Evolutionary conservation across 2,797 vertebrate genomes (phyloP).

Genomic region (Periophthalmus magnuspinnatus): DNA sequence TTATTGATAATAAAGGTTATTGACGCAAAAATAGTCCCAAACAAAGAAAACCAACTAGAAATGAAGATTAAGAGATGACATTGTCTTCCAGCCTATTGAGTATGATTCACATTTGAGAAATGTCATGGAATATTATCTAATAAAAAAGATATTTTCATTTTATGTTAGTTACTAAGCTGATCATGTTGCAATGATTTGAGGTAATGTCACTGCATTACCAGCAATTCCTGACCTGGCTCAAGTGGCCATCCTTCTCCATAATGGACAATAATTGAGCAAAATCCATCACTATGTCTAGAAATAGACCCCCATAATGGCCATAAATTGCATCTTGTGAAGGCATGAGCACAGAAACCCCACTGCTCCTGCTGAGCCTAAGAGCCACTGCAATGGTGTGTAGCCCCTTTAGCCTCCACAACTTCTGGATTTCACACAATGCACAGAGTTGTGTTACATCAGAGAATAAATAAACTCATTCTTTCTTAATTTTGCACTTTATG

Average conservation of each 20-base stretch:
- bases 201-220: constrained; percentile 72
- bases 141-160: constrained; percentile 29
- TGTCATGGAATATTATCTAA: constrained; percentile 9
- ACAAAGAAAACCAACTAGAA: neutral
- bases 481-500: constrained; percentile 17
- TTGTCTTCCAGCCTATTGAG: neutral
- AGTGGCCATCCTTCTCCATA: constrained; percentile 85
- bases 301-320: constrained; percentile 80
- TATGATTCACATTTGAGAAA: neutral
- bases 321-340: constrained; percentile 84
- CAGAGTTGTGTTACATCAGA: constrained; percentile 50
- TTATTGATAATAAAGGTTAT: neutral
- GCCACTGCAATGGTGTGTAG: constrained; percentile 64
- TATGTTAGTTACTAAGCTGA: constrained; percentile 48
- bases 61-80: neutral
- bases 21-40: neutral
- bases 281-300: constrained; percentile 87
- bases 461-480: constrained; percentile 46
- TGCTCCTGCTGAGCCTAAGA: constrained; percentile 69
- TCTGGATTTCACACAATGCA: constrained; percentile 72
- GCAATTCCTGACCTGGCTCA: constrained; percentile 76
- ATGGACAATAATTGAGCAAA: constrained; percentile 95
- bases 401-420: constrained; percentile 62
- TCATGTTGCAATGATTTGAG: constrained; percentile 69
- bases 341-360: constrained; percentile 64